Evolutionary conservation across 2,888 invertebrate genomes (phyloP).

Genomic region (Zonitis immaculata): DNA sequence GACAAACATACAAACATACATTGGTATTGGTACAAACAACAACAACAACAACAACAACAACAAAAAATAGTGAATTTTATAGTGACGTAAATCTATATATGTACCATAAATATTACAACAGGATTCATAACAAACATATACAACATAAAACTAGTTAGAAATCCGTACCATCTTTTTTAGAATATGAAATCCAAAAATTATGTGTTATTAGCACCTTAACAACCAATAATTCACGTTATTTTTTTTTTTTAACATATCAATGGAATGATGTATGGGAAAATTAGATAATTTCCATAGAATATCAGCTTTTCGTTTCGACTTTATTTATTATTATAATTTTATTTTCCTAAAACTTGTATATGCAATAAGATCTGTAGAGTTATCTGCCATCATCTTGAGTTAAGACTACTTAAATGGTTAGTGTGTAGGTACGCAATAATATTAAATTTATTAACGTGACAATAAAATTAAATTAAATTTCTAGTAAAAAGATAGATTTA

Average conservation of each 20-base stretch:
- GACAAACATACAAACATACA: not conserved
- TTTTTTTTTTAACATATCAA: not conserved
- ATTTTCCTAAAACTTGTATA: too few relatives aligned
- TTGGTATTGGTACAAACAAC: too few relatives aligned
- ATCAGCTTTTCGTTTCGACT: not conserved
- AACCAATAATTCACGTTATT: not conserved
- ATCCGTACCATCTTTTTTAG: not conserved
- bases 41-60: too few relatives aligned
- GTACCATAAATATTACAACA: not conserved
- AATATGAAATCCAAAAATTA: not conserved
- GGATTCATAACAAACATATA: not conserved
- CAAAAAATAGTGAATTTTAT: not conserved
- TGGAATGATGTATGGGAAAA: not conserved
- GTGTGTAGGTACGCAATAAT: not conserved
- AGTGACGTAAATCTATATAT: not conserved
- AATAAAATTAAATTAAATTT: slow-evolving; percentile 17
- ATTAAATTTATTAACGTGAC: slow-evolving; percentile 7
- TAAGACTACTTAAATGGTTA: slow-evolving; percentile 12
- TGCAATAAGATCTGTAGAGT: slow-evolving; percentile 16
- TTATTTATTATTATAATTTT: too few relatives aligned
- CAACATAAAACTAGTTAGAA: not conserved
- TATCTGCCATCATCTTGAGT: slow-evolving; percentile 16
- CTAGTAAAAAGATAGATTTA: too few relatives aligned
- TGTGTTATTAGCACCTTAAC: not conserved
- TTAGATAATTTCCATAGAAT: not conserved